Conservation (phyloP, 64 coral and sea anemone genomes). For the Pachyseris speciosa region DNA sequence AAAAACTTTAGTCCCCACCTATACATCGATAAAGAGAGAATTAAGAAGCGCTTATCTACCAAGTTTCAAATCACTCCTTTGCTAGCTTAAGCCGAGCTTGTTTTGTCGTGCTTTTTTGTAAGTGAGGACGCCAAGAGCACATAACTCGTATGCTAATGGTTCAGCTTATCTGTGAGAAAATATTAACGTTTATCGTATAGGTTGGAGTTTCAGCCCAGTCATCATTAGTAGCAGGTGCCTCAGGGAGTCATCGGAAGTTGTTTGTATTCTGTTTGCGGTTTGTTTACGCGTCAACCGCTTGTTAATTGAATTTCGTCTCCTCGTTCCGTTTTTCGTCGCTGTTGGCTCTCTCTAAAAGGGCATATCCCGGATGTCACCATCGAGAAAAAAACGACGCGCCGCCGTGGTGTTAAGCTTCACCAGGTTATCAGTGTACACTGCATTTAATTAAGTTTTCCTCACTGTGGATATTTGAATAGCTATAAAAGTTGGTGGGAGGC, state of each 20-base stretch:
- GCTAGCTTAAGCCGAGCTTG: neutral
- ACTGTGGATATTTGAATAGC: neutral
- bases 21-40: neutral
- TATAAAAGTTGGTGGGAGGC: too few relatives aligned
- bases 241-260: neutral
- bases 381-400: neutral
- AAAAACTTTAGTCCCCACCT: too few relatives aligned
- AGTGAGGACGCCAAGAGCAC: neutral
- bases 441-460: neutral
- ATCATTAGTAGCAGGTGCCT: neutral
- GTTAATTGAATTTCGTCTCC: conserved; percentile 14
- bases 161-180: neutral
- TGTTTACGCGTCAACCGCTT: neutral
- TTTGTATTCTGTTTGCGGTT: conserved; percentile 2
- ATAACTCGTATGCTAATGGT: neutral
- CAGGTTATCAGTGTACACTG: neutral
- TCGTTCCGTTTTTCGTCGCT: neutral
- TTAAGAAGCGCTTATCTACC: neutral
- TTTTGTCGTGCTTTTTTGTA: neutral
- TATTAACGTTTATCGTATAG: conserved; percentile 5
- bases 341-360: neutral
- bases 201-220: neutral
- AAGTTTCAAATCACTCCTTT: neutral
- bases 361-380: neutral
- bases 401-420: neutral